Evolutionary conservation across 1,140 invertebrate species (phyloP).

Genomic region (Trachelipus rathkii): DNA sequence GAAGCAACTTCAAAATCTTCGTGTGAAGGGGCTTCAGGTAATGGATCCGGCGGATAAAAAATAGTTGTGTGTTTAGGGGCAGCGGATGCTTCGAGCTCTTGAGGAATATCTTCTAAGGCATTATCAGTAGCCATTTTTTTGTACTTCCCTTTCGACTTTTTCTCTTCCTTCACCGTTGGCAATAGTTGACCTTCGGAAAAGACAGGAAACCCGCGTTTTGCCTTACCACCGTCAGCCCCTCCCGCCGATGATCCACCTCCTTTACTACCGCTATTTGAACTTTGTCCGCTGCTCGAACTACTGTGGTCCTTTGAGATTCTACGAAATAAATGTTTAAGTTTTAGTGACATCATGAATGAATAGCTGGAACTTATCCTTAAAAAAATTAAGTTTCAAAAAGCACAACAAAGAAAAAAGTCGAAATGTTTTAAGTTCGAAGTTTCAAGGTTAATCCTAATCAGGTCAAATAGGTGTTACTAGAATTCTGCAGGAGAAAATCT

Average conservation of each 20-base stretch:
- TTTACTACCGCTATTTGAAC: not conserved
- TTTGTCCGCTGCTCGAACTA: not conserved
- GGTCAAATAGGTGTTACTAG: too few relatives aligned
- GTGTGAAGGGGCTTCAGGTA: not conserved
- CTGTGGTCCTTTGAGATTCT: constrained; percentile 45
- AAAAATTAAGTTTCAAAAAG: too few relatives aligned
- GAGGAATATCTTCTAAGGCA: not conserved
- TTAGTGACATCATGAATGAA: constrained; percentile 38
- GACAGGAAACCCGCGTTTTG: constrained; percentile 2
- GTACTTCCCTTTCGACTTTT: constrained; percentile 23
- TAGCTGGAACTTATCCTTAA: not conserved
- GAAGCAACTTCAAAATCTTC: not conserved
- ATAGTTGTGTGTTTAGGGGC: constrained; percentile 20
- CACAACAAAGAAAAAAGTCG: too few relatives aligned
- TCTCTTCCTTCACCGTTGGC: constrained; percentile 37
- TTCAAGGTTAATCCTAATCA: too few relatives aligned
- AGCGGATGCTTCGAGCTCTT: not conserved
- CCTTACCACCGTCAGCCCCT: constrained; percentile 3
- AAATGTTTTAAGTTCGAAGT: too few relatives aligned
- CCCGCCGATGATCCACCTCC: not conserved
- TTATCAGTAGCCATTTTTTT: constrained; percentile 26
- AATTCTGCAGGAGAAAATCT: too few relatives aligned
- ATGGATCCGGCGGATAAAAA: not conserved
- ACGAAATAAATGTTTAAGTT: constrained; percentile 44
- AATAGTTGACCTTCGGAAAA: constrained; percentile 27